Evolutionary conservation across 2,888 invertebrate genomes (phyloP), one percentile per base, ranked within the genome.

Genomic region (Oligia fasciuncula): DNA sequence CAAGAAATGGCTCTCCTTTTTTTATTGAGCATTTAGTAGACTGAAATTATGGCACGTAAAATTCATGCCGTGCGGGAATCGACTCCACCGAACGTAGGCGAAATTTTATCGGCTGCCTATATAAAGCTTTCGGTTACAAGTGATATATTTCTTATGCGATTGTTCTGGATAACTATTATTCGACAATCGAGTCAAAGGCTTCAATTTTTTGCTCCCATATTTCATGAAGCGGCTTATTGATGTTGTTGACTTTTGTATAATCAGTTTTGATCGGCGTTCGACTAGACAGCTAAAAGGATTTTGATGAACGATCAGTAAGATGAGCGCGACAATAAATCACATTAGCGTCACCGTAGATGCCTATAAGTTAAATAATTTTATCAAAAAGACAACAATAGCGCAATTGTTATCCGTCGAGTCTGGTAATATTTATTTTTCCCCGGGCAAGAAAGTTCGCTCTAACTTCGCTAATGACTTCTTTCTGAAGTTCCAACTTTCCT

Each of bases 401-500:
- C 91, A 94, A 94, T 94, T 95, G 94, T 95, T 94, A 94, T 94
- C 92, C 91, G 90, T 90, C 91, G 92, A 92, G 93, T 93, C 91
- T 91, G 92, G 92, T 93, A 95, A 96, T 96, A 95, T 96, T 96
- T 96, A 94, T 95, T 94, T 94, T 94, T 94, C 93, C 93, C 77
- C 88, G 88, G 91, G 93, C 91, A 90, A 90, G 91, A 92, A 94
- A 95, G 92, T 95, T 94, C 91, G 90, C 90, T 90, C 88, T 90
- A 95, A 95, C 94, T 96, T 94, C 85, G 91, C 94, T 96, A 96
- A 96, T 95, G 95, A 96, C 95, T 95, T 95, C 95, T 96, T 96
- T 96, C 93, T 92, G 90, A 93, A 93, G 92, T 92, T 89, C 90
- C 90, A 94, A 96, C 94, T 95, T 95, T 91, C 90, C 91, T 91